Evolutionary conservation across 1,140 invertebrate species (phyloP).

Genomic region (Chrysomallon squamiferum): DNA sequence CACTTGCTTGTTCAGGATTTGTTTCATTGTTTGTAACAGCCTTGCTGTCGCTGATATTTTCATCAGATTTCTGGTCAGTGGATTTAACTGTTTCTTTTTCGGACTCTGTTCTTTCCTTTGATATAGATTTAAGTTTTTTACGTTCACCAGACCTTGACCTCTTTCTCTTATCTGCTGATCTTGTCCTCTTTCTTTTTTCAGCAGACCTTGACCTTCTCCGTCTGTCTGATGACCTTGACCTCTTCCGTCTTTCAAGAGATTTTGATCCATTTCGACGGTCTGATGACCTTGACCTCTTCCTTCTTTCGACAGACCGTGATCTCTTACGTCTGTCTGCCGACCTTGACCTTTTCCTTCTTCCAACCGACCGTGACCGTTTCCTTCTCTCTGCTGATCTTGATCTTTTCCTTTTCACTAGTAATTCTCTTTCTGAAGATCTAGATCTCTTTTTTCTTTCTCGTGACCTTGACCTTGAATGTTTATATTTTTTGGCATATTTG

Average conservation of each 20-base stretch:
- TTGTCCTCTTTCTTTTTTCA: background rate
- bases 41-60: background rate
- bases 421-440: background rate
- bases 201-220: background rate
- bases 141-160: background rate
- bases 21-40: background rate
- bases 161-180: background rate
- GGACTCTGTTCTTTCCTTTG: background rate
- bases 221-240: background rate
- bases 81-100: background rate
- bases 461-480: constrained; percentile 23
- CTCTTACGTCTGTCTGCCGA: constrained; percentile 32
- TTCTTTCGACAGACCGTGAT: constrained; percentile 21
- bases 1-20: background rate
- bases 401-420: constrained; percentile 3
- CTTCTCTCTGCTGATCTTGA: constrained; percentile 10
- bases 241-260: background rate
- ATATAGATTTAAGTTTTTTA: background rate
- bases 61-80: background rate
- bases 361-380: constrained; percentile 23
- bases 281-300: background rate
- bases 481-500: background rate
- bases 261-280: background rate
- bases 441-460: background rate
- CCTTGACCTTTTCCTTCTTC: constrained; percentile 28